A percentile compares a stretch with the other conserved stretches of the same genome.
phyloP scores from a whole-genome alignment of 2,797 vertebrate genomes.

The Aldrovandia affinis region DNA sequence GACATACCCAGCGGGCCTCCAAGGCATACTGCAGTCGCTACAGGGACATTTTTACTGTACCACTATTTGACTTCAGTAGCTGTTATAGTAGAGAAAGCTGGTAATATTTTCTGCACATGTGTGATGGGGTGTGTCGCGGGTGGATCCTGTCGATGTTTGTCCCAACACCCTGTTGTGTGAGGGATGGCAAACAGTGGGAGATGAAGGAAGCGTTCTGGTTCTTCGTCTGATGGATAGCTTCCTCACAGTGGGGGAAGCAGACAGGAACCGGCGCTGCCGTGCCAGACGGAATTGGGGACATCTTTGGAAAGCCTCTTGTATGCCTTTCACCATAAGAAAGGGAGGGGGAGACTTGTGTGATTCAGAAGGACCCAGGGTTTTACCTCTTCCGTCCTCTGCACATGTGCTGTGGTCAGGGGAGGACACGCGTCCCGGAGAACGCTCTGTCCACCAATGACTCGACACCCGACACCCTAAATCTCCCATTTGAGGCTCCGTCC shows the following conservation, averaged over 20 bases:
- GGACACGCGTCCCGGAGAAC: slow-evolving; percentile 35
- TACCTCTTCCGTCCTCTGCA: slow-evolving; percentile 29
- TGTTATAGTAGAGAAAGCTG: slow-evolving; percentile 22
- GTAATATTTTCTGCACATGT: slow-evolving; percentile 63
- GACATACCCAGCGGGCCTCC: neutral
- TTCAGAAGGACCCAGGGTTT: slow-evolving; percentile 34
- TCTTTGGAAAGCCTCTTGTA: slow-evolving; percentile 5
- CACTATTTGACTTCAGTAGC: neutral
- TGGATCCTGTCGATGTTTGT: slow-evolving; percentile 41
- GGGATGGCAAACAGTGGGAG: slow-evolving; percentile 29
- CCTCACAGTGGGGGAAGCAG: slow-evolving; percentile 38
- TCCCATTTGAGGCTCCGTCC: neutral
- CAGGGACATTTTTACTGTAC: neutral
- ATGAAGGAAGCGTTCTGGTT: slow-evolving; percentile 32
- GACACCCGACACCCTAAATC: neutral
- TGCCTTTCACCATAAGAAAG: slow-evolving; percentile 19
- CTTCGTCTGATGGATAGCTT: slow-evolving; percentile 47
- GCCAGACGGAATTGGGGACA: neutral
- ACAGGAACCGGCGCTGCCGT: neutral
- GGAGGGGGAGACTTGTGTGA: slow-evolving; percentile 35
- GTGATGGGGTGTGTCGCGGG: slow-evolving; percentile 34
- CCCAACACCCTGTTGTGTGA: slow-evolving; percentile 38
- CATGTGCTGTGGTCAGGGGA: slow-evolving; percentile 25
- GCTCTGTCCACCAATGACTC: neutral
- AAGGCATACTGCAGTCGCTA: neutral